Evolutionary conservation across 2,888 invertebrate species (phyloP).

Genomic region (Pristionchus mayeri): DNA sequence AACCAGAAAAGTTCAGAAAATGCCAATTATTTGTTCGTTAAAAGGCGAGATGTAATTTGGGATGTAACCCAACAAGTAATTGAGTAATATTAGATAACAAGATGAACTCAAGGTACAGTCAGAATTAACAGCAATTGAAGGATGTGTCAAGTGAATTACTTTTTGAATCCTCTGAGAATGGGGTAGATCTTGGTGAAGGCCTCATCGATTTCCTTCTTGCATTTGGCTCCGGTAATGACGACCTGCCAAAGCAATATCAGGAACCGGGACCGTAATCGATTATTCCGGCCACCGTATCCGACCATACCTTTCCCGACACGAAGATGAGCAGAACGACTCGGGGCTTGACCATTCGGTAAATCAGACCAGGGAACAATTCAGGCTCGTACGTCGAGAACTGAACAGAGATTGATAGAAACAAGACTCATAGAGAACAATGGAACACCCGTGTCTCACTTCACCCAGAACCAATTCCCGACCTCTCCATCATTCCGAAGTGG

Average conservation of each 20-base stretch:
- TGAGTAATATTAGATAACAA: no score
- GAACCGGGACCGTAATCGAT: background rate
- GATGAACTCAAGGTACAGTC: background rate
- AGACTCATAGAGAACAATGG: background rate
- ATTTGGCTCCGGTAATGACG: slow-evolving; percentile 95
- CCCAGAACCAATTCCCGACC: background rate
- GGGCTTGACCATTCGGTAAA: slow-evolving; percentile 92
- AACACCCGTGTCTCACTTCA: background rate
- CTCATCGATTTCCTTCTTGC: slow-evolving; percentile 90
- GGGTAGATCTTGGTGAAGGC: slow-evolving; percentile 95
- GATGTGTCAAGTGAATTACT: slow-evolving; percentile 77
- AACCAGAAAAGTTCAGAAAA: background rate
- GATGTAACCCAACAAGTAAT: no score
- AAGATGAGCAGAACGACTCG: slow-evolving; percentile 95
- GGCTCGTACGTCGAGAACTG: slow-evolving; percentile 87
- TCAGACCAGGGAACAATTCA: slow-evolving; percentile 97
- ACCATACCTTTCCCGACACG: slow-evolving; percentile 93
- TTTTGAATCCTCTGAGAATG: slow-evolving; percentile 92
- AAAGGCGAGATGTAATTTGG: no score
- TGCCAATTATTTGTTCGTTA: no score
- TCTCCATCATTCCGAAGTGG: no score
- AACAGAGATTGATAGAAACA: background rate
- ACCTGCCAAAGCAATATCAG: slow-evolving; percentile 62
- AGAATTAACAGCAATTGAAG: background rate
- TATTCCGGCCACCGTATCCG: no score